These are phyloP conservation scores for Lepus europaeus DNA, from an alignment of 2,113 vertebrate species.

Conservation along the genomic window DNA sequence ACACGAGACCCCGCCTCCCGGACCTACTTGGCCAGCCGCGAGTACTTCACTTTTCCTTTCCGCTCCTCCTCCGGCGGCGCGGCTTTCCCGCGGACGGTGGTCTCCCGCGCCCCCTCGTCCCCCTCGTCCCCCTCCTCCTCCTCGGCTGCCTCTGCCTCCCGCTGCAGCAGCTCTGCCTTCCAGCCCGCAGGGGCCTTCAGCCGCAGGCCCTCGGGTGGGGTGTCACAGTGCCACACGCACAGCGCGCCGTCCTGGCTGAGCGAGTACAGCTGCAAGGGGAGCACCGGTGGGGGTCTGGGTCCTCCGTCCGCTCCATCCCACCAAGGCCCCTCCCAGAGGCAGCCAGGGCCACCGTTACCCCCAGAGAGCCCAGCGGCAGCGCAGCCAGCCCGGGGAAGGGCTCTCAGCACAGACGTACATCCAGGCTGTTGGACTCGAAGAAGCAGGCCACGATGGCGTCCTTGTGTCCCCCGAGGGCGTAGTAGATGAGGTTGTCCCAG, in stretches of 20 bases:
- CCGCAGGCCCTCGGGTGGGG: conserved; percentile 90
- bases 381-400: no score
- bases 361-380: neutral
- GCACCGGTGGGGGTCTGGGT: rapidly evolving
- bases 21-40: conserved; percentile 92
- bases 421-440: conserved; percentile 95
- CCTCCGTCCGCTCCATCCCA: neutral
- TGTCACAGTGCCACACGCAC: conserved; percentile 97
- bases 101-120: conserved; percentile 84
- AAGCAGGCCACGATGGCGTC: conserved; percentile 95
- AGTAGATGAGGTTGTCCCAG: conserved; percentile 97
- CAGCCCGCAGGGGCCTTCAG: conserved; percentile 81
- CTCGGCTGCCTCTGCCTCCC: conserved; percentile 67
- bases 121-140: conserved; percentile 81
- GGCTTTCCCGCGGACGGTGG: conserved; percentile 90
- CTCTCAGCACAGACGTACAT: conserved; percentile 89
- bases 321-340: rapidly evolving
- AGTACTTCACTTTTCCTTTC: conserved; percentile 91
- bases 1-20: rapidly evolving
- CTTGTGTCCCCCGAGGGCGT: conserved; percentile 96
- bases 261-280: conserved; percentile 92
- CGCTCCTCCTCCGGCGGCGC: conserved; percentile 83
- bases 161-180: conserved; percentile 74
- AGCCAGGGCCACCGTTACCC: neutral
- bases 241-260: conserved; percentile 95